A percentile compares a stretch with the other conserved stretches of the same genome.
These are phyloP conservation scores for Clanis bilineata DNA, from an alignment of 2,888 invertebrate genomes.

Conservation along the genomic window DNA sequence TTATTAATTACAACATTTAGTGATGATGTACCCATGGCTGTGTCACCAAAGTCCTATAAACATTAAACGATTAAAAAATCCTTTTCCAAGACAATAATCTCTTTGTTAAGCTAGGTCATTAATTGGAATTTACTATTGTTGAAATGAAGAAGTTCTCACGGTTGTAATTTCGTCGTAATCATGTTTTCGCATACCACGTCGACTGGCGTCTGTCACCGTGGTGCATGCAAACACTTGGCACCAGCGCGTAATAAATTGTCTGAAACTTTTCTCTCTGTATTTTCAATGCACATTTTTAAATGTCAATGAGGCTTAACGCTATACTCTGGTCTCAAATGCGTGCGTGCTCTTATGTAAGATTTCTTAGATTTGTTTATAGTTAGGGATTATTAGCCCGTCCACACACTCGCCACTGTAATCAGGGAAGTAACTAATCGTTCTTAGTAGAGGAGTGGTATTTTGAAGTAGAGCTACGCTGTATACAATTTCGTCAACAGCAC, in stretches of 20 bases:
- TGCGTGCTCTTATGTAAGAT: background rate
- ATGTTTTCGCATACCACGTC: background rate
- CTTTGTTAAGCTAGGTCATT: background rate
- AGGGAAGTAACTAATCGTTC: no score
- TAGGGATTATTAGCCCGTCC: background rate
- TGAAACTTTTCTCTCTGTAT: background rate
- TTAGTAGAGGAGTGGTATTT: no score
- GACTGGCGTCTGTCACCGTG: background rate
- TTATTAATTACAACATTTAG: no score
- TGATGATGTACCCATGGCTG: no score
- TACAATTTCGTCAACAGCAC: no score
- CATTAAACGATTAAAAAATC: no score
- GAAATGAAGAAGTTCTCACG: background rate
- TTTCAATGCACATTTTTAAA: background rate
- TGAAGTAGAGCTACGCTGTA: no score
- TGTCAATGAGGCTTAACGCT: background rate
- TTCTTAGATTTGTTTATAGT: background rate
- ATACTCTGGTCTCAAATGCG: background rate
- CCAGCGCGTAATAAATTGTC: background rate
- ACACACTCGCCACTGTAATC: background rate
- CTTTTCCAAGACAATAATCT: background rate
- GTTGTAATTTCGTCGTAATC: slow-evolving; percentile 1
- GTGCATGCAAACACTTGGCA: slow-evolving; percentile 1
- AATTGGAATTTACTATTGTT: background rate
- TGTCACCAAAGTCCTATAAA: no score